Evolutionary conservation across 2,888 invertebrate species (phyloP), one percentile per base, ranked within the genome.

Genomic region (Melanophora roralis): DNA sequence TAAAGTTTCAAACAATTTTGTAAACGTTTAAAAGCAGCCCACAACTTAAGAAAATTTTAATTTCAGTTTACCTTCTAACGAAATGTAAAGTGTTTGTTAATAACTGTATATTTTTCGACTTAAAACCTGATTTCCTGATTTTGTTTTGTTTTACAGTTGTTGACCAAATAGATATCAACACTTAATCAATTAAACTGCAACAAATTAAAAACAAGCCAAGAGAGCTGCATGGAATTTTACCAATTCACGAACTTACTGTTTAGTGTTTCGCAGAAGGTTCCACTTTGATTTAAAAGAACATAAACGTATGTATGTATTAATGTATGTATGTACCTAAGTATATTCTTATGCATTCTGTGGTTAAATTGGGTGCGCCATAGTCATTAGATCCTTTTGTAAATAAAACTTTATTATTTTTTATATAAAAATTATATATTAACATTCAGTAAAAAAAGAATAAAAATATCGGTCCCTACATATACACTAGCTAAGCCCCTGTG

Each of bases 161-260:
- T 75, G 62, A 69, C 75, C 49, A 11, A 67, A 68, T 27, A 40
- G 19, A 47, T 47, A 62, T 69, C 75, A 76, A 57, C 75, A 76
- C 75, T 49, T 62, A 55, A 47, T 62, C 34, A 69, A 69, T 68
- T 69, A 36, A 38, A 55, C 55, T 36, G 47, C 36, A 32, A 36
- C 16, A 51, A 74, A 45, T 11, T 55, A 64, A 34, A 9, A 47
- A 62, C 19, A 8, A 60, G 9, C 6, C 8, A 57, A 8, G 23
- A 36, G 6, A 40, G 14, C 16, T 36, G 27, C 38, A 19, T 16
- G 14, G 7, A 14, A 19, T 55, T 55, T 19, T 43, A 55, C 43
- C 19, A 67, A 55, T 43, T 45, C 55, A 55, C 55, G 6, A 21
- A 19, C 11, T 45, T 11, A 14, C 7, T 6, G 14, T 43, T 16